These are phyloP conservation scores for Drosophila acutilabella DNA, from an alignment of 2,888 invertebrate species.

Conservation along the genomic window DNA sequence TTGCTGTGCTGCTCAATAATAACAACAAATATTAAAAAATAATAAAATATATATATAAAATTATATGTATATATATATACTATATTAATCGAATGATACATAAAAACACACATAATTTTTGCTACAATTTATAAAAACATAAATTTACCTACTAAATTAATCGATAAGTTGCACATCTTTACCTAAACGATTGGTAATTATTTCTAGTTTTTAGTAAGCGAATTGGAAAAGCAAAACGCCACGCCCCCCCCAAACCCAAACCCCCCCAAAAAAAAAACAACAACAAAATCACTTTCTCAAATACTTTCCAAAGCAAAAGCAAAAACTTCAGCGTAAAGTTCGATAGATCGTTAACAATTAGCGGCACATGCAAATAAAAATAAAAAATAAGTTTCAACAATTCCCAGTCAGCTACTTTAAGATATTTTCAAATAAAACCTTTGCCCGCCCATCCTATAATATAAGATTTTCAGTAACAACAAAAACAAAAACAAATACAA, in stretches of 20 bases:
- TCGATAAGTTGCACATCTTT: conserved; percentile 81
- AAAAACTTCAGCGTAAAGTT: conserved; percentile 1
- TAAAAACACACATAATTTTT: conserved; percentile 44
- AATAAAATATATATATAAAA: conserved; percentile 36
- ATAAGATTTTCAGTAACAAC: conserved; percentile 42
- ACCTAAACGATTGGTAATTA: conserved; percentile 83
- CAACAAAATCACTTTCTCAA: conserved; percentile 35
- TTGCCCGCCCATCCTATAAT: conserved; percentile 52
- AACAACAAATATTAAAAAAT: conserved; percentile 44
- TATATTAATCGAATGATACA: conserved; percentile 45
- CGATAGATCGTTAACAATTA: conserved; percentile 11
- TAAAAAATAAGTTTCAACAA: conserved; percentile 2
- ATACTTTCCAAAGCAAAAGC: conserved; percentile 20
- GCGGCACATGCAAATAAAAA: conserved; percentile 48
- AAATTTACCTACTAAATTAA: conserved; percentile 60
- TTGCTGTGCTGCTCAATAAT: conserved; percentile 85
- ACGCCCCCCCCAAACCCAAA: conserved; percentile 10
- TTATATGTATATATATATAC: background rate
- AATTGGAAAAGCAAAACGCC: conserved; percentile 44
- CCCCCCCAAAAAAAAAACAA: conserved; percentile 3
- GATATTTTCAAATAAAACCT: conserved; percentile 36
- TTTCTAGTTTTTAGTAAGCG: conserved; percentile 71
- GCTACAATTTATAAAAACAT: conserved; percentile 66
- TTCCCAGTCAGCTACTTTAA: conserved; percentile 3
- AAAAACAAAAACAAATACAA: conserved; percentile 21